Percentiles rank a stretch among this genome's conserved stretches.
These are phyloP conservation scores for Hartigia nigra DNA, from an alignment of 2,888 invertebrate species.

Conservation along the genomic window DNA sequence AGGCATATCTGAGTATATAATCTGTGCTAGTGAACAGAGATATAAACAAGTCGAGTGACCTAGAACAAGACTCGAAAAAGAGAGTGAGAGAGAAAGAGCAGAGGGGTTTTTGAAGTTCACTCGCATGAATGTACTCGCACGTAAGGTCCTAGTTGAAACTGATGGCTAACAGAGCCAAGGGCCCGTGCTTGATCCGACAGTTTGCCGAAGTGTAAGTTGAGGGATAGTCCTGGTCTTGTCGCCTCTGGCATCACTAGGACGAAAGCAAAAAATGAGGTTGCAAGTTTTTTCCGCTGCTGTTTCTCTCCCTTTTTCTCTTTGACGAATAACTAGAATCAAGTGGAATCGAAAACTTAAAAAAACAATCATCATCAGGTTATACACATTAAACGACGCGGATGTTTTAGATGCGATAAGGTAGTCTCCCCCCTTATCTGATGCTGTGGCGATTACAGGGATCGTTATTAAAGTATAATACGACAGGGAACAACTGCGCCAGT, in stretches of 20 bases:
- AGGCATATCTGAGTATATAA: not conserved
- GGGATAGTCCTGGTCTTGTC: not conserved
- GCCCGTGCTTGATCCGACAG: not conserved
- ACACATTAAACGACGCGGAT: not conserved
- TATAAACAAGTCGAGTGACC: constrained; percentile 2
- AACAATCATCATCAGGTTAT: not conserved
- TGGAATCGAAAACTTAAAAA: not conserved
- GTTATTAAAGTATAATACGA: not conserved
- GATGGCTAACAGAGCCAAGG: not conserved
- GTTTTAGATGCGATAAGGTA: not conserved
- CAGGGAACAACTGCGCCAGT: not conserved
- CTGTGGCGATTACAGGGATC: not conserved
- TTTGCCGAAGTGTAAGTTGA: not conserved
- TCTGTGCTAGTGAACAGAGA: constrained; percentile 12
- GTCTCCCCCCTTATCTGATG: not conserved
- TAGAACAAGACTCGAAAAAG: not conserved
- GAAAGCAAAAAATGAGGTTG: not conserved
- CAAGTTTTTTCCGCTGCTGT: not conserved
- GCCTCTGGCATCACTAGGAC: not conserved
- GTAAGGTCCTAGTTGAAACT: not conserved
- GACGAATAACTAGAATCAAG: not conserved
- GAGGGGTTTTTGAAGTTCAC: not conserved
- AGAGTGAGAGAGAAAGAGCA: constrained; percentile 21
- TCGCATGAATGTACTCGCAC: constrained; percentile 7
- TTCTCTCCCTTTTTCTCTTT: not conserved